phyloP scores from a whole-genome alignment of 2,113 vertebrate species.

The Siphamia tubifer region DNA sequence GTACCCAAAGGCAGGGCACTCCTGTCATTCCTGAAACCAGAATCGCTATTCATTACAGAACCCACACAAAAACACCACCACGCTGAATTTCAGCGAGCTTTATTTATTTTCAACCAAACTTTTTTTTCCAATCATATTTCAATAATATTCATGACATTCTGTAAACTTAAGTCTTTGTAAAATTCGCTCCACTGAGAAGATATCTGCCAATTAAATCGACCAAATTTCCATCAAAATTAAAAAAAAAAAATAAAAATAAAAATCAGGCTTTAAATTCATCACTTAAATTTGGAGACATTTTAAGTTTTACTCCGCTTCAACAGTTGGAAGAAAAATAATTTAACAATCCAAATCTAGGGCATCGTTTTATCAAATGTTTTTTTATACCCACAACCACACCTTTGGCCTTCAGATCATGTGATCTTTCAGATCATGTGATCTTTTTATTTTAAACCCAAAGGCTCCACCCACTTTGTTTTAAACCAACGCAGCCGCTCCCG shows the following conservation, averaged over 20 bases:
- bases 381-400: constrained; percentile 50
- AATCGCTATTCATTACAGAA: too few relatives aligned
- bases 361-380: constrained; percentile 48
- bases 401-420: constrained; percentile 22
- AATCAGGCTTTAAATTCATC: constrained; percentile 47
- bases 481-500: constrained; percentile 63
- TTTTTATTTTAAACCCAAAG: constrained; percentile 23
- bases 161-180: constrained; percentile 59
- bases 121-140: constrained; percentile 50
- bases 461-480: constrained; percentile 30
- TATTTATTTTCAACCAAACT: constrained; percentile 83
- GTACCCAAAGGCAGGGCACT: accelerated
- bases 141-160: constrained; percentile 60
- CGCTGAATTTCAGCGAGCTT: constrained; percentile 82
- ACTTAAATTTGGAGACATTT: constrained; percentile 61
- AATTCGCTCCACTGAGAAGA: constrained; percentile 79
- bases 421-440: constrained; percentile 19
- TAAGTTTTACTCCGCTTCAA: constrained; percentile 41
- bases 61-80: not conserved
- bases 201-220: constrained; percentile 67
- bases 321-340: constrained; percentile 40
- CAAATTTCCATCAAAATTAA: constrained; percentile 55
- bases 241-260: constrained; percentile 46
- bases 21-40: too few relatives aligned
- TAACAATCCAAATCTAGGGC: constrained; percentile 61